Conservation (phyloP, 1,140 invertebrate species). For the Aporrectodea caliginosa region DNA sequence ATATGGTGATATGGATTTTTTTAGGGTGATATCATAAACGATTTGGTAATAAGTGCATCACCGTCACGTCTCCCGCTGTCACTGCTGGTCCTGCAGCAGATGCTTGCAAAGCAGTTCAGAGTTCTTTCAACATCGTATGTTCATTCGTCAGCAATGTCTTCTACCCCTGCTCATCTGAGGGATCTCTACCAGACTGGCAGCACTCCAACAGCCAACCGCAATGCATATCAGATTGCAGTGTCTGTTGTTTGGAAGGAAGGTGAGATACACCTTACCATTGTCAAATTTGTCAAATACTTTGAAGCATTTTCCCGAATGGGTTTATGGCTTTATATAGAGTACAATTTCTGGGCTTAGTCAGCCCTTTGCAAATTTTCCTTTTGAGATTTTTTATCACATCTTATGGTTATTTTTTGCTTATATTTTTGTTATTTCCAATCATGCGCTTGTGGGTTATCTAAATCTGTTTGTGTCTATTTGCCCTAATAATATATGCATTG, state of each 20-base stretch:
- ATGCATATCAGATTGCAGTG: not conserved
- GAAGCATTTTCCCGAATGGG: too few relatives aligned
- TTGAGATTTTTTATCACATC: too few relatives aligned
- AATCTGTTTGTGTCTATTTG: too few relatives aligned
- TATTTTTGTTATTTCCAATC: too few relatives aligned
- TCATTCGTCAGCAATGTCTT: not conserved
- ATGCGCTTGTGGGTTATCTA: too few relatives aligned
- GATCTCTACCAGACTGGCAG: not conserved
- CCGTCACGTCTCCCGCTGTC: not conserved
- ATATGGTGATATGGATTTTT: not conserved
- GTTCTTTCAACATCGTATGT: not conserved
- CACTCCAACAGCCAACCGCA: not conserved
- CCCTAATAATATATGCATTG: too few relatives aligned
- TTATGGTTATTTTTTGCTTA: too few relatives aligned
- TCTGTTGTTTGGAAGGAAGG: not conserved
- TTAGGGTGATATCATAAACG: not conserved
- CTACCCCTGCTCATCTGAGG: not conserved
- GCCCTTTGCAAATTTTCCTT: too few relatives aligned
- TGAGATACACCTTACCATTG: too few relatives aligned
- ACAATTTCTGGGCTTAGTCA: too few relatives aligned
- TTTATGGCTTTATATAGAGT: too few relatives aligned
- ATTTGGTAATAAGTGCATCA: not conserved
- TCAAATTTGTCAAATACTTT: too few relatives aligned
- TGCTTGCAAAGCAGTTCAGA: not conserved
- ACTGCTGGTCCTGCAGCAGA: not conserved